phyloP scores from a whole-genome alignment of 2,113 vertebrate genomes.

The Daboia siamensis region DNA sequence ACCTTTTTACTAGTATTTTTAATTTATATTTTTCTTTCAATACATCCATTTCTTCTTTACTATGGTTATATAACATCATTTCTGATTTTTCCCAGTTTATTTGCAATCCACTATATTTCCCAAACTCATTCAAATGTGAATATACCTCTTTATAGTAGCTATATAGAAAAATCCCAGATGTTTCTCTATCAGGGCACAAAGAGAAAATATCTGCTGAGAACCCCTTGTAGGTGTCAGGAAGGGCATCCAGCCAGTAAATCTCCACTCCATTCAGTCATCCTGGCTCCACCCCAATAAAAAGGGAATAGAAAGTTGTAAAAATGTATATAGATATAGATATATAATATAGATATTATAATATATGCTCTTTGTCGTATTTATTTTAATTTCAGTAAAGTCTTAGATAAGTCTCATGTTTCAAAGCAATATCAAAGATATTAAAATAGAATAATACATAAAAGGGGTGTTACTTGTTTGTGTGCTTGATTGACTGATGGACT shows the following conservation, averaged over 20 bases:
- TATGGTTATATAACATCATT: too few relatives aligned
- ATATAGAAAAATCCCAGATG: neutral
- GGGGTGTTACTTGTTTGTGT: neutral
- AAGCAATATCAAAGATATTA: neutral
- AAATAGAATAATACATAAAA: neutral
- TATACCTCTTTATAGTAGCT: too few relatives aligned
- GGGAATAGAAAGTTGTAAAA: neutral
- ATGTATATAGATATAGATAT: neutral
- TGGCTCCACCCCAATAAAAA: neutral
- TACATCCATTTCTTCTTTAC: too few relatives aligned
- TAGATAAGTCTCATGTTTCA: neutral
- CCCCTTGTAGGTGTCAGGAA: neutral
- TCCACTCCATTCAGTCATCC: neutral
- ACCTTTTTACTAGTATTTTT: too few relatives aligned
- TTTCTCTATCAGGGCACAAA: neutral
- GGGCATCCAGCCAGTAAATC: neutral
- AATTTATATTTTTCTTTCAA: too few relatives aligned
- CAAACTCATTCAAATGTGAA: too few relatives aligned
- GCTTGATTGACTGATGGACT: neutral
- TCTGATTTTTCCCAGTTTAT: too few relatives aligned
- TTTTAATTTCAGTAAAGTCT: neutral
- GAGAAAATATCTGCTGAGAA: neutral
- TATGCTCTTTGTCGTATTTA: neutral
- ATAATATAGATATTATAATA: neutral
- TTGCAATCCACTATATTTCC: too few relatives aligned